phyloP scores from a whole-genome alignment of 2,888 invertebrate species.

The Parnassius mnemosyne region DNA sequence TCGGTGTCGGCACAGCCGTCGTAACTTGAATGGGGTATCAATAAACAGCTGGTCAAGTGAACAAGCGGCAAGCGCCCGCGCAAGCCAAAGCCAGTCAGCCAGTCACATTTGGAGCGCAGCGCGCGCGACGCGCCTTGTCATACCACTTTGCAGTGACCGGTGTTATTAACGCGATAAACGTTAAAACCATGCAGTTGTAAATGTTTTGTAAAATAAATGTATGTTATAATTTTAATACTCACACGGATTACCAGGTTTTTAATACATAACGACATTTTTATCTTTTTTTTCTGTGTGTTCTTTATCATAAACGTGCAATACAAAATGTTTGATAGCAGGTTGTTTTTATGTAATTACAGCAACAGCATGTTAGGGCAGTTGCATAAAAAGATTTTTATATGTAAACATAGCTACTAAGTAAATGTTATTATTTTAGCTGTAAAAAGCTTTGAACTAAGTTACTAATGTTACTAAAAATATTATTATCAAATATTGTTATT shows the following conservation, averaged over 20 bases:
- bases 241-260: too few species aligned
- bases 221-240: not conserved
- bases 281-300: not conserved
- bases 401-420: too few species aligned
- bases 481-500: too few species aligned
- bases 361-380: not conserved
- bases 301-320: not conserved
- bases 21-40: constrained; percentile 33
- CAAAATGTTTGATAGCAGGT: not conserved
- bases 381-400: not conserved
- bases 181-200: not conserved
- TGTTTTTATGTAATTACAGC: constrained; percentile 1
- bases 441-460: too few species aligned
- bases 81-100: constrained; percentile 27
- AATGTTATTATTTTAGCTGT: too few species aligned
- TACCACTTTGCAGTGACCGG: constrained; percentile 15
- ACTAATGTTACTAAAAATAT: too few species aligned
- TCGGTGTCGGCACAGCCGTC: constrained; percentile 10
- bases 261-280: not conserved
- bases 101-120: constrained; percentile 60
- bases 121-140: constrained; percentile 61
- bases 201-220: constrained; percentile 4
- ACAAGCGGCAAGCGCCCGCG: constrained; percentile 35
- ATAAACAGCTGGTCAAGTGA: constrained; percentile 39
- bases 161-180: not conserved